Conservation (phyloP, 1,140 invertebrate genomes). For the Pollicipes pollicipes region DNA sequence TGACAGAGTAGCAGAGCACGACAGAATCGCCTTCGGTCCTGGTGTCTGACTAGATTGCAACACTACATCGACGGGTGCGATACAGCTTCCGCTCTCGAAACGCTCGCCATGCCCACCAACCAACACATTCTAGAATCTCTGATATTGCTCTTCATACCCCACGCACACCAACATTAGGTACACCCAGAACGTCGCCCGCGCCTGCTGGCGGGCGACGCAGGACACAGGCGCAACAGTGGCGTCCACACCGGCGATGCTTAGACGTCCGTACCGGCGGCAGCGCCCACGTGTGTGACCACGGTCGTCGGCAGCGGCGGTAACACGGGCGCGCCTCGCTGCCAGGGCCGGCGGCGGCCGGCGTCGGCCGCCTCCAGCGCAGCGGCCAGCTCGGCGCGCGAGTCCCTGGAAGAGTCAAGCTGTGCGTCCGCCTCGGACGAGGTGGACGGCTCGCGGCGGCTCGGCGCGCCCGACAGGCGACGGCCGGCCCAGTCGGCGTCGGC, state of each 20-base stretch:
- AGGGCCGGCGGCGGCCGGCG: neutral
- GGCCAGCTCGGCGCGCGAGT: neutral
- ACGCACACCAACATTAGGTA: too few relatives aligned
- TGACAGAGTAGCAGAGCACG: too few relatives aligned
- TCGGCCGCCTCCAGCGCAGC: neutral
- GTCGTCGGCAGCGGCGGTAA: neutral
- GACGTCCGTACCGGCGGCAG: neutral
- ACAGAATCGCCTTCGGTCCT: too few relatives aligned
- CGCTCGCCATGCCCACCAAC: too few relatives aligned
- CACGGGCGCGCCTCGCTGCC: neutral
- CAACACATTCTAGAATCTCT: too few relatives aligned
- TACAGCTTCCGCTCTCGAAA: too few relatives aligned
- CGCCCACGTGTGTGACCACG: neutral
- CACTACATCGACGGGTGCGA: too few relatives aligned
- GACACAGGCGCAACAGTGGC: neutral
- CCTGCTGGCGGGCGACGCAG: neutral
- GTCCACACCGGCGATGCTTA: neutral
- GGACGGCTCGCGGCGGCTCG: neutral
- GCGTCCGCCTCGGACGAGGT: neutral
- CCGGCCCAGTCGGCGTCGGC: neutral
- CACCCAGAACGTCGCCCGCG: too few relatives aligned
- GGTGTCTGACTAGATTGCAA: too few relatives aligned
- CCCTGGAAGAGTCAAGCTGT: neutral
- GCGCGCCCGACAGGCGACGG: neutral
- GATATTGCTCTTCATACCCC: too few relatives aligned